Percentiles rank a stretch among this genome's conserved stretches.
phyloP scores from a whole-genome alignment of 2,113 vertebrate genomes.

The Geococcyx californianus region DNA sequence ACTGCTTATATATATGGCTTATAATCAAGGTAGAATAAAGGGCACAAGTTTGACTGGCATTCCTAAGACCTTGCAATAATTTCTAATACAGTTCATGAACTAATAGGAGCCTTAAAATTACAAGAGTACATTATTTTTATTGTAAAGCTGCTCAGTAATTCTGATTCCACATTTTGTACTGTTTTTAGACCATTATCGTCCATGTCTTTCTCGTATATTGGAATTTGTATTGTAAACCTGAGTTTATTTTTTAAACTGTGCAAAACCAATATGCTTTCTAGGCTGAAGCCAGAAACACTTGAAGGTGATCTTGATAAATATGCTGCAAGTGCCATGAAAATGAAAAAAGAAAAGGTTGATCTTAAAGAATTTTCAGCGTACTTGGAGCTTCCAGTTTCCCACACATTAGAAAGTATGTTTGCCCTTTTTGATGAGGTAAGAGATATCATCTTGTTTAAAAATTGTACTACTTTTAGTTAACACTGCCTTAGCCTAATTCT shows the following conservation, averaged over 20 bases:
- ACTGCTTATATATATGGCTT: not conserved
- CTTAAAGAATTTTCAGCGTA: conserved; percentile 84
- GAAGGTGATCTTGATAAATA: conserved; percentile 85
- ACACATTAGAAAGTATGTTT: conserved; percentile 85
- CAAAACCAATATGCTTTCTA: conserved; percentile 53
- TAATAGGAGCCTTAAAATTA: not conserved
- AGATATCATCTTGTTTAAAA: not conserved
- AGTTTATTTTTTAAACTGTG: not conserved
- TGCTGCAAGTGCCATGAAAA: conserved; percentile 76
- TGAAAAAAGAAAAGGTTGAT: conserved; percentile 72
- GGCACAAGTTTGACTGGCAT: not conserved
- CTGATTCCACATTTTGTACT: not conserved
- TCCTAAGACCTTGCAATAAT: not conserved
- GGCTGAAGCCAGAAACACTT: conserved; percentile 85
- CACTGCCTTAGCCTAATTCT: not conserved
- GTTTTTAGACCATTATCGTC: not conserved
- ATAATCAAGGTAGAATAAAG: not conserved
- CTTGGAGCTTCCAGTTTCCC: conserved; percentile 83
- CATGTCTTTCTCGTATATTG: not conserved
- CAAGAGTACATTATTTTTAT: not conserved
- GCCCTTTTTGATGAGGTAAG: conserved; percentile 93
- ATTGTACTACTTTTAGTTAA: not conserved
- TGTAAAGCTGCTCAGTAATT: not conserved
- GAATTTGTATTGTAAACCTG: not conserved
- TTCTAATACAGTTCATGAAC: not conserved